phyloP scores from a whole-genome alignment of 2,888 invertebrate genomes.

The Pyrgus malvae region DNA sequence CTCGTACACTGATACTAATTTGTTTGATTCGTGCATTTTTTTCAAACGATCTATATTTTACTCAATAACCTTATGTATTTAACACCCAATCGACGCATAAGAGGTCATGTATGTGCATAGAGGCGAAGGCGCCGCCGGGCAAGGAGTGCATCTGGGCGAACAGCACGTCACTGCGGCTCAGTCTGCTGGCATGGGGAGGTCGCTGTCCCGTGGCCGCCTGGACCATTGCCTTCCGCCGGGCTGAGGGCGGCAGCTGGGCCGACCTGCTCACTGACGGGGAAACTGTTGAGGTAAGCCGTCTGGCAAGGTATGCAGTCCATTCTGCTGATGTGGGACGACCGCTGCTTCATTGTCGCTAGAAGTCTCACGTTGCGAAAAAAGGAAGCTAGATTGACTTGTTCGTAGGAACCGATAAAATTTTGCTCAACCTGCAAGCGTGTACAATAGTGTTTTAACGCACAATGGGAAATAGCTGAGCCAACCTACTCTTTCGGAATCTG shows the following conservation, averaged over 20 bases:
- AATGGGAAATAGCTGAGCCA: no score
- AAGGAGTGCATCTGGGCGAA: slow-evolving; percentile 86
- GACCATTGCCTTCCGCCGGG: slow-evolving; percentile 77
- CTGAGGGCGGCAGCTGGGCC: slow-evolving; percentile 60
- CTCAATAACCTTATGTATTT: background rate
- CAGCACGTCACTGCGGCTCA: slow-evolving; percentile 85
- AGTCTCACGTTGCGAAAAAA: slow-evolving; percentile 82
- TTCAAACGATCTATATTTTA: background rate
- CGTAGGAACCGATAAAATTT: no score
- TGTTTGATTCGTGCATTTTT: no score
- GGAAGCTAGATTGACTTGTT: no score
- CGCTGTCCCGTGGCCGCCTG: slow-evolving; percentile 86
- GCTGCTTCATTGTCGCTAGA: slow-evolving; percentile 86
- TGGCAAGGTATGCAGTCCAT: slow-evolving; percentile 85
- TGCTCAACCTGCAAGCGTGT: no score
- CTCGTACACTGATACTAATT: no score
- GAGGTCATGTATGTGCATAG: slow-evolving; percentile 44
- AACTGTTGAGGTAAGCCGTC: slow-evolving; percentile 49
- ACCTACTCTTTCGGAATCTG: no score
- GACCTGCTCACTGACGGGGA: slow-evolving; percentile 48
- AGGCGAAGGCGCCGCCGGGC: slow-evolving; percentile 83
- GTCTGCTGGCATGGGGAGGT: slow-evolving; percentile 87
- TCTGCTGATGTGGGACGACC: slow-evolving; percentile 87
- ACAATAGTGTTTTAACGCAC: no score
- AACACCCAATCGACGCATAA: slow-evolving; percentile 25